Conservation (phyloP, 2,797 vertebrate genomes). For the Micrastur ruficollis region DNA sequence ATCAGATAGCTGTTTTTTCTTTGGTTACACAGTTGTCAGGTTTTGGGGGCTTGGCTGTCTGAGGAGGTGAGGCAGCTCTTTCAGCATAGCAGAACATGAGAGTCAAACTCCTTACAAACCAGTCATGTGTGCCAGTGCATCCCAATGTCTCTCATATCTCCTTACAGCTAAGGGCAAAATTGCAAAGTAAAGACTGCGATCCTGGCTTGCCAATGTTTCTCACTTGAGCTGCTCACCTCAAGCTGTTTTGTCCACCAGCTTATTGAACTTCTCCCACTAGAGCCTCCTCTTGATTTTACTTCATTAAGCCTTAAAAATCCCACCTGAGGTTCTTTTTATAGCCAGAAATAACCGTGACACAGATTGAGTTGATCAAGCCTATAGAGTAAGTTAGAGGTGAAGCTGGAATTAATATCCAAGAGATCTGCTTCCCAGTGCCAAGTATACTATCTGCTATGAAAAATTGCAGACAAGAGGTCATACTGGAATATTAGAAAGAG, state of each 20-base stretch:
- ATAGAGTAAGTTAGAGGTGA: neutral
- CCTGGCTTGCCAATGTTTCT: neutral
- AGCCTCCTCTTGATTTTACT: neutral
- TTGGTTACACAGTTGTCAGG: neutral
- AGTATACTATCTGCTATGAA: neutral
- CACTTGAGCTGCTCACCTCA: neutral
- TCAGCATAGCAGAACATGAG: neutral
- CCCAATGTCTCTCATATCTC: neutral
- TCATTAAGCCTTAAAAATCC: neutral
- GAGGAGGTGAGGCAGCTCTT: neutral
- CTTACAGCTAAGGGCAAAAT: neutral
- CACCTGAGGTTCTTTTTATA: neutral
- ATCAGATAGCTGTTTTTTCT: neutral
- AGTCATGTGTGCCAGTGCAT: neutral
- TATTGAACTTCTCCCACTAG: neutral
- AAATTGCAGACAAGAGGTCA: neutral
- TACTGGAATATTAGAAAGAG: neutral
- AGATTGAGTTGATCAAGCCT: neutral
- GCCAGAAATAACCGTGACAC: neutral
- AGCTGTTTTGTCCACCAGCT: neutral
- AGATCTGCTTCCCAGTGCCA: neutral
- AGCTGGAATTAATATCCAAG: neutral
- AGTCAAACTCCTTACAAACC: neutral
- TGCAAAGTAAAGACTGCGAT: neutral
- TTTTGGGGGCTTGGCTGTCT: neutral